Evolutionary conservation across 2,113 vertebrate species (phyloP), one percentile per base, ranked within the genome.

Genomic region (Platichthys stellatus): DNA sequence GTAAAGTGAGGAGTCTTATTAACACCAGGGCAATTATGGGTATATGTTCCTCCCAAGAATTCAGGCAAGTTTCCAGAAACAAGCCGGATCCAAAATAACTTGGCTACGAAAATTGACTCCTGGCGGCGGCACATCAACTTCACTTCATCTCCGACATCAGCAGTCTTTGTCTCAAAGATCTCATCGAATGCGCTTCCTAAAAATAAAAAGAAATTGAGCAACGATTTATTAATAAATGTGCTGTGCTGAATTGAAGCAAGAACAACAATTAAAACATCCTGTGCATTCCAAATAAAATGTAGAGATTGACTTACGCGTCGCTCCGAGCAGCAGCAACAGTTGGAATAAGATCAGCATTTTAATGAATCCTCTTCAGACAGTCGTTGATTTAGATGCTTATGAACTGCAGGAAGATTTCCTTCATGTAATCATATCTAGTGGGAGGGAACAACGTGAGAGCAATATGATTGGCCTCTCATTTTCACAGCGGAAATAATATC

Each of bases 1-100:
- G 54, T 74, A 59, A 84, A 21, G 0, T n/a, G 26, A 56, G 20
- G 4, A 18, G 24, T 60, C 15, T 7, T 0, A 17, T 31, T 18
- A 17, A 31, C 58, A 17, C 0, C 5, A 3, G 13, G 2, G 18
- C 18, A 0, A 4, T 59, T 26, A 28, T 31, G 17, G 14, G 5
- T 0, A 18, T 0, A 1, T 9, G 35, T 23, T 64, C 21, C 4
- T 49, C 57, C 82, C 18, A 90, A 2, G 4, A 72, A 0, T 64
- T 82, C 40, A 67, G 80, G 86, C 2, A 77, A 38, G 7, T 38
- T 65, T 61, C 72, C 84, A 69, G 83, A 31, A 66, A 24, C 54
- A 31, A 31, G 62, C 54, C 81, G 72, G 21, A 87, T 63, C 86
- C 86, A 90, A n/a, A 78, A 69, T 75, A 49, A 8, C 0, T 20